A percentile compares a stretch with the other conserved stretches of the same genome.
Conservation (phyloP, 2,113 vertebrate species). For the Mirza zaza region DNA sequence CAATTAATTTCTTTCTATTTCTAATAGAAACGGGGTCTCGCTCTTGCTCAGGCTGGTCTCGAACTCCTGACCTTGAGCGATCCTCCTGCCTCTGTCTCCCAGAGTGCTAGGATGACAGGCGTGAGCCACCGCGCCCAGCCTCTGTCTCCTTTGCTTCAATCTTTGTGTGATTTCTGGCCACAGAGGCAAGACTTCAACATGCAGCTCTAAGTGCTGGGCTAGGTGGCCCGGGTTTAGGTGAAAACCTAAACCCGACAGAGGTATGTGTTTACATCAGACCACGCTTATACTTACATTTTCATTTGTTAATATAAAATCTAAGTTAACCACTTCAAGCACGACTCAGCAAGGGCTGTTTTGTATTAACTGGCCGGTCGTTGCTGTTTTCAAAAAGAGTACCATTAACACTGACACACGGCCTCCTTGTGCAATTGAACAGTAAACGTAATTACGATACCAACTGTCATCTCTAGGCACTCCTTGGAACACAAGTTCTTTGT, state of each 20-base stretch:
- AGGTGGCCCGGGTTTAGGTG: neutral
- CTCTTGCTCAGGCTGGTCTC: no score
- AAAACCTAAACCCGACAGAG: neutral
- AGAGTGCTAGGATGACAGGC: no score
- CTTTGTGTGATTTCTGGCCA: neutral
- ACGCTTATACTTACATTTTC: neutral
- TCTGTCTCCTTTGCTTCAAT: neutral
- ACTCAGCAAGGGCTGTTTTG: conserved; percentile 3
- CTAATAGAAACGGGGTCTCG: no score
- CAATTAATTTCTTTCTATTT: no score
- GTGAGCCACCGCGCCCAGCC: no score
- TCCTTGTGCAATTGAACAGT: conserved; percentile 45
- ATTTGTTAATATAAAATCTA: neutral
- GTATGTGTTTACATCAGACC: neutral
- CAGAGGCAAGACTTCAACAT: neutral
- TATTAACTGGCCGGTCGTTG: conserved; percentile 18
- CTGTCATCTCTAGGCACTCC: conserved; percentile 44
- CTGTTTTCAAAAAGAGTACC: conserved; percentile 44
- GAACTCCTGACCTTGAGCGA: no score
- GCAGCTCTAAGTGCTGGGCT: neutral
- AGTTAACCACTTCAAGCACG: neutral
- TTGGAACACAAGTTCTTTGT: conserved; percentile 65
- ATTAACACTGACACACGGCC: conserved; percentile 39
- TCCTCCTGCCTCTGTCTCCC: no score
- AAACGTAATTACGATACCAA: neutral